Conservation (phyloP, 2,888 invertebrate species). For the Acleris sparsana region DNA sequence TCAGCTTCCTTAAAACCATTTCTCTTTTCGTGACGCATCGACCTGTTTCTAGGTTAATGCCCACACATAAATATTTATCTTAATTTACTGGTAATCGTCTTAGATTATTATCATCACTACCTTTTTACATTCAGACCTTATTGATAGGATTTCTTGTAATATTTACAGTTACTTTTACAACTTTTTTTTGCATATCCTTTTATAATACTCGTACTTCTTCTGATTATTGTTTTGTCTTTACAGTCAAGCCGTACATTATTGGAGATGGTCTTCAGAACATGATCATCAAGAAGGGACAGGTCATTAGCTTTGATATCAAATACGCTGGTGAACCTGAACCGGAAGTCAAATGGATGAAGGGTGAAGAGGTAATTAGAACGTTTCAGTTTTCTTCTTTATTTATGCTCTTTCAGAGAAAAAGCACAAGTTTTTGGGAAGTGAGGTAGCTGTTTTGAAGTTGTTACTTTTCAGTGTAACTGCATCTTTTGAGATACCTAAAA, state of each 20-base stretch:
- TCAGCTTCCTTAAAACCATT: no score
- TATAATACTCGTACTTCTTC: background rate
- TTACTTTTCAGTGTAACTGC: background rate
- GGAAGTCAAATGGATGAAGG: conserved; percentile 94
- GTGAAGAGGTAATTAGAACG: conserved; percentile 86
- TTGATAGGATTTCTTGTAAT: background rate
- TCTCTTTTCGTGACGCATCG: no score
- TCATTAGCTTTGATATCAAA: conserved; percentile 95
- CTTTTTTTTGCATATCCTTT: background rate
- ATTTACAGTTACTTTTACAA: conserved; percentile 5
- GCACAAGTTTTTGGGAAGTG: background rate
- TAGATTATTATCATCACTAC: background rate
- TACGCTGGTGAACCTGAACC: conserved; percentile 99
- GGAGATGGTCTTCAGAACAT: conserved; percentile 93
- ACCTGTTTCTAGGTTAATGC: no score
- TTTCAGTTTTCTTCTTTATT: conserved; percentile 48
- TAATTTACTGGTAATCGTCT: no score
- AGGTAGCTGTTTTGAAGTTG: background rate
- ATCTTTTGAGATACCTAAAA: background rate
- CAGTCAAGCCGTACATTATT: conserved; percentile 97
- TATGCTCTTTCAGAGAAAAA: conserved; percentile 11
- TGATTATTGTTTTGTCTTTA: conserved; percentile 22
- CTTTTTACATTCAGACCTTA: no score
- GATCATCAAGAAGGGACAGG: conserved; percentile 97
- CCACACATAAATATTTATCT: no score